Evolutionary conservation across 1,140 invertebrate species (phyloP), one percentile per base, ranked within the genome.

Genomic region (Pseudomyrmex gracilis): DNA sequence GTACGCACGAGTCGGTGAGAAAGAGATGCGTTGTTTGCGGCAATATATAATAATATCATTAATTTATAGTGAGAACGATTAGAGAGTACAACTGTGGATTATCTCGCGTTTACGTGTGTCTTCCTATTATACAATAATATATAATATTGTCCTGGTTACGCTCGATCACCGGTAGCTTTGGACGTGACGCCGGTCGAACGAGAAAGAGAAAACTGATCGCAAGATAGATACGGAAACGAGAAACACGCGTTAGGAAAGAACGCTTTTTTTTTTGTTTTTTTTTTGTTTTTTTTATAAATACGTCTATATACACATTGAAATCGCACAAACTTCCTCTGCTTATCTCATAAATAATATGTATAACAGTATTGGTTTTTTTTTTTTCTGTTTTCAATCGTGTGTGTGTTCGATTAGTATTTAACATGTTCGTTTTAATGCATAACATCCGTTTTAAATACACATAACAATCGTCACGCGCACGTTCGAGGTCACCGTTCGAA

Each of bases 121-220:
- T 71, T 60, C 15, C 66, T 80, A 67, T 63, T 49, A 67, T 80
- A 66, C 49, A 49, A 82, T 76, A 83, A 86, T 87, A 87, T 71
- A 73, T 89, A 90, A 92, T 92, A 92, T 92, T 92, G 91, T 92
- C 91, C 91, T 89, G 34, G 91, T 92, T 92, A 90, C 74, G 71
- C 84, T 89, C 82, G 89, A 89, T 88, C 84, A 86, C 89, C 90
- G 85, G 71, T 91, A 90, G 87, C 83, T 90, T 90, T 85, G 78
- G 74, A 83, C 73, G 61, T 73, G 64, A 85, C 58, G 34, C 49
- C 45, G 15, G 15, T 12, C 13, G 49, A 60, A 70, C 55, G 17
- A 61, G 22, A 13, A 51, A 73, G 17, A 73, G 1, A 34, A 12
- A 2, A 58, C 60, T 45, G 10, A 63, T 82, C 47, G 22, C 24